Conservation (phyloP, 2,113 vertebrate genomes). For the Heloderma charlesbogerti region DNA sequence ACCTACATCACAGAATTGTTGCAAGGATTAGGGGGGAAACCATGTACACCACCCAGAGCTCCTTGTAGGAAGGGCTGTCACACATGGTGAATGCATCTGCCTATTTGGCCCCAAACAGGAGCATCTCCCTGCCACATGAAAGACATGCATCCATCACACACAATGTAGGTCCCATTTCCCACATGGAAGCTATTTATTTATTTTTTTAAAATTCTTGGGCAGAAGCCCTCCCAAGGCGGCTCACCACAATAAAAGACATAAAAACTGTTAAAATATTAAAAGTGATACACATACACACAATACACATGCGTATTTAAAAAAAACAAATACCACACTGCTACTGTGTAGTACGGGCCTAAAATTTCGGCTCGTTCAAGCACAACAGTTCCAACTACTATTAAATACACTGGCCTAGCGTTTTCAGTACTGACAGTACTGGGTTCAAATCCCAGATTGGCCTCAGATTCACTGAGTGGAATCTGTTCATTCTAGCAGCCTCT, state of each 20-base stretch:
- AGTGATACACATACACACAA: background rate
- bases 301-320: background rate
- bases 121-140: no score
- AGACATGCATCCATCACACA: background rate
- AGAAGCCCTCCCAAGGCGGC: no score
- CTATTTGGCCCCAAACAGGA: background rate
- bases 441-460: background rate
- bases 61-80: background rate
- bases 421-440: background rate
- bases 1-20: background rate
- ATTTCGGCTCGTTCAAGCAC: background rate
- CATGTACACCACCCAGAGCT: background rate
- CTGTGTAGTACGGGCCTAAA: background rate
- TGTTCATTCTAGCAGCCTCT: background rate
- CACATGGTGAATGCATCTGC: background rate
- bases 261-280: no score
- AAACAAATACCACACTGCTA: background rate
- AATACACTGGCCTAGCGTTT: background rate
- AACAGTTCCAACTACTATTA: background rate
- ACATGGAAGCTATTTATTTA: no score
- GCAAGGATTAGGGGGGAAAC: background rate
- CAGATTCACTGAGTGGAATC: background rate
- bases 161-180: background rate
- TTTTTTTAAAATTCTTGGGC: no score
- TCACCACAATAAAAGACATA: no score